Percentiles rank a stretch among this genome's conserved stretches.
phyloP scores from a whole-genome alignment of 2,113 vertebrate genomes.

The Heterotilapia buettikoferi region DNA sequence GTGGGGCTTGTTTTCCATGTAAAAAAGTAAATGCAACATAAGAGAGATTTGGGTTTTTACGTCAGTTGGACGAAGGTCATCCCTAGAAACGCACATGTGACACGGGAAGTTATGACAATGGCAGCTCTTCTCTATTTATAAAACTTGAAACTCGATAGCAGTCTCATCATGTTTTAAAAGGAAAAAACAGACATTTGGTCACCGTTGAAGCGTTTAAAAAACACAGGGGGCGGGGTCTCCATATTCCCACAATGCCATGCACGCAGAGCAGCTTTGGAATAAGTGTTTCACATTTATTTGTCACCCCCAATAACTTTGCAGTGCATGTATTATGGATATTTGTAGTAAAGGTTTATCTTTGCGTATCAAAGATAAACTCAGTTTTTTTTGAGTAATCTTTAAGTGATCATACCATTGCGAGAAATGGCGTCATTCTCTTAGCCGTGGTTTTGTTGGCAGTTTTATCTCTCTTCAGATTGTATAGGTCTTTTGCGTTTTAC shows the following conservation, averaged over 20 bases:
- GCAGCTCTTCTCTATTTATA: rapidly evolving
- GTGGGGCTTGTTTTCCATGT: not conserved
- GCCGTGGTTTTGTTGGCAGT: rapidly evolving
- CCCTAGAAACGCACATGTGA: rapidly evolving
- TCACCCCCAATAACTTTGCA: not conserved
- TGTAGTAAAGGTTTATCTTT: not conserved
- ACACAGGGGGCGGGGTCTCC: not conserved
- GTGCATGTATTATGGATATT: not conserved
- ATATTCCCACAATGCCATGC: not conserved
- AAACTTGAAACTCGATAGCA: not conserved
- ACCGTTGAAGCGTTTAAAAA: not conserved
- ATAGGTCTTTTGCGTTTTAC: not conserved
- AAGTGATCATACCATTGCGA: not conserved
- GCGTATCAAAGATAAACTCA: not conserved
- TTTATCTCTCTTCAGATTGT: not conserved
- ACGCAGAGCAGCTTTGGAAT: not conserved
- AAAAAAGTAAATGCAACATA: rapidly evolving
- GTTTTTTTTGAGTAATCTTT: not conserved
- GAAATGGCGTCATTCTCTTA: not conserved
- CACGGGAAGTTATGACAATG: not conserved
- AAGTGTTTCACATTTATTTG: not conserved
- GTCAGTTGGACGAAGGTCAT: rapidly evolving
- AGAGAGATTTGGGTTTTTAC: rapidly evolving
- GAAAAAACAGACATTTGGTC: not conserved
- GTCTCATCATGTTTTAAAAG: not conserved